Evolutionary conservation across 2,888 invertebrate species (phyloP), one percentile per base, ranked within the genome.

Genomic region (Mythimna pallens): DNA sequence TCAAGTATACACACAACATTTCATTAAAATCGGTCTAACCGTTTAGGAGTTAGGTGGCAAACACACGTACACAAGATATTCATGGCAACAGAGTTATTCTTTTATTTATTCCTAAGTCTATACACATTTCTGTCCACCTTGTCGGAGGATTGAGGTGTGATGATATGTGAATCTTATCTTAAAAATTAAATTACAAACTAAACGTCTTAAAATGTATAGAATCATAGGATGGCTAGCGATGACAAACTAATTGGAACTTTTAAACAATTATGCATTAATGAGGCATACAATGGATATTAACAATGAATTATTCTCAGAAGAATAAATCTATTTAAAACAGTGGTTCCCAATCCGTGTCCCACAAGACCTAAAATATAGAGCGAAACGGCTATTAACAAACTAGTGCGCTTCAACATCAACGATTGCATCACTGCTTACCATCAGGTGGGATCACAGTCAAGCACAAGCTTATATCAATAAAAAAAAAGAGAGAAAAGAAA

Each of bases 181-280:
- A 22, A n/a, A n/a, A n/a, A 73, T 10, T 36, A 14, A 36, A 55
- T 17, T 22, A 30, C 14, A 52, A 73, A 20, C 14, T 20, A 40
- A 40, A 34, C 10, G 65, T 12, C 1, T 58, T 65, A 50, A 30
- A 36, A 9, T 22, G 20, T 20, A 74, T 30, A 30, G 30, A 30
- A 30, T 30, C 17, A n/a, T 12, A 40, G 25, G 52, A 14, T 43
- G 30, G 43, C 58, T 47, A 67, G 67, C 58, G 25, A 59, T 76
- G 36, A 0, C 8, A 8, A 36, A 8, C 4, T 25, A 25, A 3
- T 72, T 10, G 14, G 14, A 52, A 20, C 12, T 63, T 73, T 55
- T 7, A 47, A 30, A 57, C 20, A 30, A 52, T 25, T 34, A 65
- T 52, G 22, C 12, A 17, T 8, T 34, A 65, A 4, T n/a, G 52